Percentiles rank a stretch among this genome's conserved stretches.
Conservation (phyloP, 2,797 vertebrate genomes). For the Gobionotothen gibberifrons region DNA sequence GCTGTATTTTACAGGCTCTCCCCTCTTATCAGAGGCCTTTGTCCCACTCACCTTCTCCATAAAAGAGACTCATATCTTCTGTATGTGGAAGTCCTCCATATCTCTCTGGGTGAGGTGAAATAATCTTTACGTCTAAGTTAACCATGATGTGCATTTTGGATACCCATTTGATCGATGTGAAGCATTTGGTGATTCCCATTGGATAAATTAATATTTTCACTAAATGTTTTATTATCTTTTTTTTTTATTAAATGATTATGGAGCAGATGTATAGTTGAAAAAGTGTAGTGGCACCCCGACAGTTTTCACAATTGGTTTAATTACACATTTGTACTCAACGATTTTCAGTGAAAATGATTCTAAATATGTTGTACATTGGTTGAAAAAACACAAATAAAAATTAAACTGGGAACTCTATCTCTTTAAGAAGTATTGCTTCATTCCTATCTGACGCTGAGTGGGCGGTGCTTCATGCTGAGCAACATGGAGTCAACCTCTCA, state of each 20-base stretch:
- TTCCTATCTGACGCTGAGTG: slow-evolving; percentile 15
- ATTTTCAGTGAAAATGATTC: slow-evolving; percentile 52
- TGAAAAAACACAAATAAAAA: slow-evolving; percentile 70
- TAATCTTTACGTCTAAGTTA: slow-evolving; percentile 35
- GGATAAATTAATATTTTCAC: slow-evolving; percentile 21
- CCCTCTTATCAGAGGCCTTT: slow-evolving; percentile 35
- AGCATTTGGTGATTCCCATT: slow-evolving; percentile 20
- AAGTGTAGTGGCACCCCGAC: slow-evolving; percentile 38
- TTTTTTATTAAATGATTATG: slow-evolving; percentile 13
- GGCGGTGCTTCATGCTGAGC: slow-evolving; percentile 36
- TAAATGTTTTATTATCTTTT: slow-evolving; percentile 20
- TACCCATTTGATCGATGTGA: slow-evolving; percentile 20
- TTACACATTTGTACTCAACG: slow-evolving; percentile 60
- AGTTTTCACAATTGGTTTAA: slow-evolving; percentile 41
- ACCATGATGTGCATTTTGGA: slow-evolving; percentile 24
- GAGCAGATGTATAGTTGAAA: slow-evolving; percentile 40
- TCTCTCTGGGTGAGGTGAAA: slow-evolving; percentile 24
- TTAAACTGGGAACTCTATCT: slow-evolving; percentile 35
- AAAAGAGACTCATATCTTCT: not conserved
- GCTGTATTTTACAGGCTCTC: slow-evolving; percentile 5
- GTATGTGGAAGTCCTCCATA: not conserved
- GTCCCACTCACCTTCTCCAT: slow-evolving; percentile 4
- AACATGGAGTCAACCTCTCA: slow-evolving; percentile 38
- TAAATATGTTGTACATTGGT: slow-evolving; percentile 58
- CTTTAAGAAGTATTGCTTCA: slow-evolving; percentile 20